Base-by-base conservation (phyloP, 2,797 vertebrate genomes). In the Gila robusta region DNA sequence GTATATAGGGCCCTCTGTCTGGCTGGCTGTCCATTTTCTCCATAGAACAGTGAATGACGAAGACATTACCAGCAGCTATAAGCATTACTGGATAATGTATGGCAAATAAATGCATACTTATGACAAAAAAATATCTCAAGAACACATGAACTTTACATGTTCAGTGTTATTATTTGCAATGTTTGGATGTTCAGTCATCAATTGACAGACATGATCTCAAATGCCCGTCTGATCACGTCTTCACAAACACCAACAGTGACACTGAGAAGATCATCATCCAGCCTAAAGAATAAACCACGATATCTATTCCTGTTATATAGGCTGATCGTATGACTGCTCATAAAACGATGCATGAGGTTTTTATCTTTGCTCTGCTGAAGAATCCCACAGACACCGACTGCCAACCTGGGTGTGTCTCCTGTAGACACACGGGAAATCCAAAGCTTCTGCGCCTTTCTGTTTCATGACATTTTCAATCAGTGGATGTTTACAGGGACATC, bases 331-430 rank as follows among this genome's bases (percentile, higher is more conserved):
- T 52, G 28, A 80, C 28, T 37, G 28, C 39, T 81, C 26, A n/a
- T 47, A 35, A 73, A 86, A 81, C 39, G 3, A 86, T 80, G 69
- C 19, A 26, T 71, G 16, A n/a, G 26, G 1, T 32, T 77, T 26
- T 81, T 64, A 71, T 77, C 71, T 26, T 23, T 21, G 28, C 64
- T 77, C 49, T 47, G 89, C 94, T 92, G 86, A 83, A 92, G 92
- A 91, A 94, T 91, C 93, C 93, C 90, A 92, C 92, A 94, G 95
- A 95, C 94, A 94, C 79, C 44, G 83, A 79, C 92, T 91, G 93
- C 88, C 94, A 94, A 93, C 93, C 93, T 95, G 96, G 96, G 96
- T 96, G 96, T 96, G 96, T 96, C 96, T 94, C 95, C 91, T 91
- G 87, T 93, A 93, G 94, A 94, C 94, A 95, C 94, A 94, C 93